Evolutionary conservation across 2,888 invertebrate genomes (phyloP).

Genomic region (Eulithis prunata): DNA sequence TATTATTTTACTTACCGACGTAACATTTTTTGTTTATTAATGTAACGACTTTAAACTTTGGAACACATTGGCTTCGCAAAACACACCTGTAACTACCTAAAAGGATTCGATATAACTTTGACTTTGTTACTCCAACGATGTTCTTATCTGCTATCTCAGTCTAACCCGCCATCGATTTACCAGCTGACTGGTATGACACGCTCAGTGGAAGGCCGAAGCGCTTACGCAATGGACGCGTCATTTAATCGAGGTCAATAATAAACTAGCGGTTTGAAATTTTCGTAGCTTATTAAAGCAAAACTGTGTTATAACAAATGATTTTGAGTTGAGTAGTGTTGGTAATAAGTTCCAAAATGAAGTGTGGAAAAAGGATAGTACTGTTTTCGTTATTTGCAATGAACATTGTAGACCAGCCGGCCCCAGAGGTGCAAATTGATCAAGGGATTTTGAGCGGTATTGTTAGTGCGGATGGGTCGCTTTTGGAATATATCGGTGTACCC

Average conservation of each 20-base stretch:
- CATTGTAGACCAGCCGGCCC: conserved; percentile 73
- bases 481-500: conserved; percentile 75
- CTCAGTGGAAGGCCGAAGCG: conserved; percentile 48
- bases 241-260: conserved; percentile 18
- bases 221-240: conserved; percentile 44
- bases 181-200: neutral
- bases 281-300: neutral
- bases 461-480: conserved; percentile 68
- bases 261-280: conserved; percentile 3
- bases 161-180: conserved; percentile 20
- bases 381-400: conserved; percentile 70
- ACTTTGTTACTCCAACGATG: conserved; percentile 5
- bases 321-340: neutral
- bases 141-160: conserved; percentile 24
- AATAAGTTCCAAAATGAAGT: conserved; percentile 55
- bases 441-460: conserved; percentile 71
- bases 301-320: neutral
- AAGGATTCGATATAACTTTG: conserved; percentile 1
- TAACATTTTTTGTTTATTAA: neutral
- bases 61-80: conserved; percentile 4
- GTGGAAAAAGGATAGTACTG: conserved; percentile 60
- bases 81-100: neutral
- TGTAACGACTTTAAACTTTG: neutral
- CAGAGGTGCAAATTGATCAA: conserved; percentile 69
- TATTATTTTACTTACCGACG: too few species aligned